A percentile compares a stretch with the other conserved stretches of the same genome.
These are phyloP conservation scores for Philotrypesis tridentata DNA, from an alignment of 1,140 invertebrate species.

Conservation along the genomic window DNA sequence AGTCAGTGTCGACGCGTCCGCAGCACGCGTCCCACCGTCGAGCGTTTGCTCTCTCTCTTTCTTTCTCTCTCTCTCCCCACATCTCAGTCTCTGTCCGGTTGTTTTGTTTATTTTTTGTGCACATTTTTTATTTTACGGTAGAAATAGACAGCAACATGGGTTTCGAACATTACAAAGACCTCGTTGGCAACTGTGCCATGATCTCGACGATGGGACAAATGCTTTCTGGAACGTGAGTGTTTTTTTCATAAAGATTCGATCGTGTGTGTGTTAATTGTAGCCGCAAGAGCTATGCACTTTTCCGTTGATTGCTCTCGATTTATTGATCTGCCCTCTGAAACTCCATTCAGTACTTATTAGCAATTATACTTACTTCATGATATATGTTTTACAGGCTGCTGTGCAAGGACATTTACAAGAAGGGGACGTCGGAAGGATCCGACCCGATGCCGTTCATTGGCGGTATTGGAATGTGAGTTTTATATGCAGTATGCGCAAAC, in stretches of 20 bases:
- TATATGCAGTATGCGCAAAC: not conserved
- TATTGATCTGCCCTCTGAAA: not conserved
- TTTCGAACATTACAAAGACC: slow-evolving; percentile 70
- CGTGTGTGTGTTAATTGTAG: not conserved
- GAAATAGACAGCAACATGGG: slow-evolving; percentile 56
- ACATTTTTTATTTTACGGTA: not conserved
- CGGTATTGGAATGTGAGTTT: slow-evolving; percentile 83
- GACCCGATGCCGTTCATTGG: slow-evolving; percentile 82
- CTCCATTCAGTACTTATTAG: too few species aligned
- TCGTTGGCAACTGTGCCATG: slow-evolving; percentile 65
- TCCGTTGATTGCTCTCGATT: not conserved
- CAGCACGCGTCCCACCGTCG: not conserved
- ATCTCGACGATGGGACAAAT: slow-evolving; percentile 70
- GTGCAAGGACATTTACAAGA: slow-evolving; percentile 81
- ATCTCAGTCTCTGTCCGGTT: too few species aligned
- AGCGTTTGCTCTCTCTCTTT: not conserved
- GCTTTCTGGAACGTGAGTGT: slow-evolving; percentile 70
- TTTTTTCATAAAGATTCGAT: not conserved
- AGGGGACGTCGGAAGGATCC: slow-evolving; percentile 77
- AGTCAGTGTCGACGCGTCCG: slow-evolving; percentile 8
- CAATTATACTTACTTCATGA: too few species aligned
- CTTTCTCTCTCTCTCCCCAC: not conserved
- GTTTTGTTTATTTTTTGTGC: not conserved
- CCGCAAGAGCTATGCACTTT: not conserved
- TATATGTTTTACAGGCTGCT: slow-evolving; percentile 72